These are phyloP conservation scores for Apogon talboti DNA, from an alignment of 2,797 vertebrate genomes.

Conservation along the genomic window DNA sequence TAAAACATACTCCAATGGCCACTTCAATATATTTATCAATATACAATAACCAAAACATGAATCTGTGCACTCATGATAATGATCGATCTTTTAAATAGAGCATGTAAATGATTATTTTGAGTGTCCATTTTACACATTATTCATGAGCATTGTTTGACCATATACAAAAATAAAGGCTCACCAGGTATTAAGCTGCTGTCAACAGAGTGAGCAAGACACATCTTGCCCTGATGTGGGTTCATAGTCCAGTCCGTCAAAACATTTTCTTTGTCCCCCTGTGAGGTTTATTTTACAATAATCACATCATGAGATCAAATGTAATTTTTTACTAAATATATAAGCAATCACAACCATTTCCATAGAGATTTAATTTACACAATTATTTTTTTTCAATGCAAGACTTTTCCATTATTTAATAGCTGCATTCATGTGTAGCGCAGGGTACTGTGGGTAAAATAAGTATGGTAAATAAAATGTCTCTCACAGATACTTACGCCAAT, in stretches of 20 bases:
- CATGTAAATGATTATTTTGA: background rate
- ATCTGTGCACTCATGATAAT: background rate
- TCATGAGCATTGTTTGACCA: background rate
- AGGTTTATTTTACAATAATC: slow-evolving; percentile 8
- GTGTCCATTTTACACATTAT: background rate
- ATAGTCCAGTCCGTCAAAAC: slow-evolving; percentile 88
- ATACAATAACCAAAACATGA: too few species aligned
- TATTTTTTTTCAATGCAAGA: background rate
- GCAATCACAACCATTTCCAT: background rate
- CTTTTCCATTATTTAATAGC: background rate
- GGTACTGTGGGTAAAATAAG: background rate
- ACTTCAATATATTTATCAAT: too few species aligned
- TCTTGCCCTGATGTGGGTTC: slow-evolving; percentile 74
- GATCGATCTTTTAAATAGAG: background rate
- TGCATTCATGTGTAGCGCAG: too few species aligned
- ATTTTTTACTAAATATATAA: background rate
- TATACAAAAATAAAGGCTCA: slow-evolving; percentile 18
- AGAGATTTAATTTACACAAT: background rate
- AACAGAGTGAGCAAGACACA: slow-evolving; percentile 79
- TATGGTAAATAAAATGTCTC: background rate
- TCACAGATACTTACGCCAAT: slow-evolving; percentile 85
- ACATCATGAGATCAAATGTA: background rate
- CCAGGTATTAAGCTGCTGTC: slow-evolving; percentile 87
- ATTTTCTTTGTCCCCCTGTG: slow-evolving; percentile 85
- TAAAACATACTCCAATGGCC: background rate